Evolutionary conservation across 2,888 invertebrate species (phyloP), one percentile per base, ranked within the genome.

Genomic region (Drosophila nr. fundita): DNA sequence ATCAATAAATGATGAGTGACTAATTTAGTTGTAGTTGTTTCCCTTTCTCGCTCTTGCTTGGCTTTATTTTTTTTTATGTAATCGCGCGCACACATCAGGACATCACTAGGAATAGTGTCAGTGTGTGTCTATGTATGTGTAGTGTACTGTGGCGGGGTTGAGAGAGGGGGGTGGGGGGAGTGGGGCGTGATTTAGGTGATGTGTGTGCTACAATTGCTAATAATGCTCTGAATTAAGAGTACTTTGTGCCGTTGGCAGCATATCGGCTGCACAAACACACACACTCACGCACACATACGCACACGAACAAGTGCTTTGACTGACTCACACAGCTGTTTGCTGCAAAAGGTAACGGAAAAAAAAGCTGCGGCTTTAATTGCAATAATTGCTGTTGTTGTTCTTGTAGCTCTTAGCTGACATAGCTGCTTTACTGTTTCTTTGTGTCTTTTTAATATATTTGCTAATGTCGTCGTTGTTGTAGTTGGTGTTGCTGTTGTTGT

Each of bases 1-100:
- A 80, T 80, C 80, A 83, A 80, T 80, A 80, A 83, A 83, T 80
- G 76, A 82, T 79, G 83, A 79, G 74, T 82, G 79, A 74, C 79
- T 70, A 79, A 79, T 68, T 73, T 45, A 40, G 72, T 72, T 72
- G 72, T 65, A 72, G 50, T 60, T 52, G 53, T 53, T 27, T 50
- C 6, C 29, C 15, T 45, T 63, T 57, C 29, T 32, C 53, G n/a
- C 27, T 53, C 34, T 62, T 53, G 29, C 54, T 32, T 34, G 13
- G 27, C 45, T 68, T 18, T 52, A 60, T 15, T 61, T 63, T 32
- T 52, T 72, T 78, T 80, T 80, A 79, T 83, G 66, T 83, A 80
- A 80, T 71, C 68, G 71, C 71, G 48, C 61, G 50, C 73, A 45
- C 55, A 57, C 63, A 24, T 45, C 45, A 61, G 52, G n/a, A 40